phyloP scores from a whole-genome alignment of 1,140 invertebrate genomes.

The Drosophila funebris region DNA sequence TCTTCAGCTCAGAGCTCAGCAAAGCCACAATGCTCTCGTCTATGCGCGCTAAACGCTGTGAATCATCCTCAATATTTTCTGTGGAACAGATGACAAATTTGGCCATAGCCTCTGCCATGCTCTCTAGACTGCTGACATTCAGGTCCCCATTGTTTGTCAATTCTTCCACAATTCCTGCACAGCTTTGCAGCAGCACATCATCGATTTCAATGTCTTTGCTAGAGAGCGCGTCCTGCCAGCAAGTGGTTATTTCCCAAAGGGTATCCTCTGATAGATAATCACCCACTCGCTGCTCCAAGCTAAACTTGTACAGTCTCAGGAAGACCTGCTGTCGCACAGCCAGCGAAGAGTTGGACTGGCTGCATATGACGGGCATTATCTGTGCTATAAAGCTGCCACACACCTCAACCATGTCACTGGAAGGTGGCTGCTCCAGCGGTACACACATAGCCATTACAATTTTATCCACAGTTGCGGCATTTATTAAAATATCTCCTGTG shows the following conservation, averaged over 20 bases:
- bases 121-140: constrained; percentile 50
- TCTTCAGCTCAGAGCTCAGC: constrained; percentile 54
- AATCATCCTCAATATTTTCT: constrained; percentile 68
- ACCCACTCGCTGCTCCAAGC: constrained; percentile 65
- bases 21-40: constrained; percentile 55
- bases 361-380: constrained; percentile 84
- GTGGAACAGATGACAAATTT: constrained; percentile 76
- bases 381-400: constrained; percentile 85
- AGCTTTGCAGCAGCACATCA: constrained; percentile 43
- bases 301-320: constrained; percentile 84
- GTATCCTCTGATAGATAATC: constrained; percentile 84
- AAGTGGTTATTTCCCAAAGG: constrained; percentile 85
- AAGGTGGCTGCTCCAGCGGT: constrained; percentile 64
- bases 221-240: constrained; percentile 85
- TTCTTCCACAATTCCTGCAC: constrained; percentile 59
- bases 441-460: constrained; percentile 84
- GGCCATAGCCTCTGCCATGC: constrained; percentile 74
- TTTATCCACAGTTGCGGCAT: constrained; percentile 83
- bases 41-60: constrained; percentile 46
- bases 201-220: constrained; percentile 74
- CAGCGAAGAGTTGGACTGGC: constrained; percentile 70
- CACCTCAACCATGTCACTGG: constrained; percentile 81
- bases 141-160: constrained; percentile 29
- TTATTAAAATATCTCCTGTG: constrained; percentile 84
- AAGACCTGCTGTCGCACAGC: constrained; percentile 81